phyloP scores from a whole-genome alignment of 2,888 invertebrate species.

The Blastobasis lacticolella region DNA sequence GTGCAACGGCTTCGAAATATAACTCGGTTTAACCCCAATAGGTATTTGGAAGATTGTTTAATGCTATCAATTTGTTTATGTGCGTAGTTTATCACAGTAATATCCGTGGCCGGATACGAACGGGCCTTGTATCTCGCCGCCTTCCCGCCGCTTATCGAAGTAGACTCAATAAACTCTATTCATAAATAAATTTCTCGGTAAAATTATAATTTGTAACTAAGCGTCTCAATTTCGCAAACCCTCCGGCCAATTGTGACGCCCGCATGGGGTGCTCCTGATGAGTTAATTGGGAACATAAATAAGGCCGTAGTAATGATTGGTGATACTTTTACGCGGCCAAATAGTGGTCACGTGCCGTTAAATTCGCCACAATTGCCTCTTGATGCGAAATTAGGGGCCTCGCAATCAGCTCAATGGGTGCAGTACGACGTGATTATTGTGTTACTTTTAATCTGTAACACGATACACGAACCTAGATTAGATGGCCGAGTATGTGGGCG shows the following conservation, averaged over 20 bases:
- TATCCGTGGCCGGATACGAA: constrained; percentile 48
- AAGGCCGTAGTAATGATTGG: constrained; percentile 51
- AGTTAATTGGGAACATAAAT: constrained; percentile 64
- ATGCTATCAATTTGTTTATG: constrained; percentile 36
- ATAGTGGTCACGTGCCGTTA: constrained; percentile 65
- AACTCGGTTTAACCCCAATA: not conserved
- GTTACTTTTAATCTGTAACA: constrained; percentile 42
- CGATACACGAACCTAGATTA: not conserved
- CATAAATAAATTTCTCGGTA: constrained; percentile 14
- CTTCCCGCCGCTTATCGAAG: constrained; percentile 50
- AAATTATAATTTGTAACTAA: constrained; percentile 4
- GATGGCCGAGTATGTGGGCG: not conserved
- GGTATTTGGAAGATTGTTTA: constrained; percentile 22
- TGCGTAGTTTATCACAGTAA: constrained; percentile 41
- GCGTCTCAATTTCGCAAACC: constrained; percentile 18
- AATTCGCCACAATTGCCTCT: constrained; percentile 61
- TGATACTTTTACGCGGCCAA: constrained; percentile 55
- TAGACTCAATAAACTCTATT: constrained; percentile 33
- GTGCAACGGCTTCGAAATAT: too few species aligned
- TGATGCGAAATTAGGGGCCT: constrained; percentile 40
- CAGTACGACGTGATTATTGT: constrained; percentile 64
- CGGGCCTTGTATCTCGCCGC: constrained; percentile 34
- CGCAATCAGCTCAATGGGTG: constrained; percentile 42
- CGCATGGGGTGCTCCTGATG: constrained; percentile 56
- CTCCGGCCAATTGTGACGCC: constrained; percentile 33